A percentile compares a stretch with the other conserved stretches of the same genome.
Evolutionary conservation across 2,113 vertebrate genomes (phyloP).

Genomic region (Sigmodon hispidus): DNA sequence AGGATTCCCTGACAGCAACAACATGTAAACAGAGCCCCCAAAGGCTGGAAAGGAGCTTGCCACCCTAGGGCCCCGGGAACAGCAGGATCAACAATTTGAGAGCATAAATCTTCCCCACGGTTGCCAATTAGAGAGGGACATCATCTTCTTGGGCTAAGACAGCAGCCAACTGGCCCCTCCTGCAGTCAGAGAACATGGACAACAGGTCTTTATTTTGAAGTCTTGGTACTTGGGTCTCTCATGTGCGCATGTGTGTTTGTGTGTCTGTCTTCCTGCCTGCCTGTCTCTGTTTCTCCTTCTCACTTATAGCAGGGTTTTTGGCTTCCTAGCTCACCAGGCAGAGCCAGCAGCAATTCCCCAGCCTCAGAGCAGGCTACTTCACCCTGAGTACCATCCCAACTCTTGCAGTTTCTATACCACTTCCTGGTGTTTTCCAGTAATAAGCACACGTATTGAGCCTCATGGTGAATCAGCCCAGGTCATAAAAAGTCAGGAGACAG

Average conservation of each 20-base stretch:
- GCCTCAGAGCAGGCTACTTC: not conserved
- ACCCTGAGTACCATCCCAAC: accelerated
- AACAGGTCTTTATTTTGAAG: too few species aligned
- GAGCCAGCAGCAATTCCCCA: not conserved
- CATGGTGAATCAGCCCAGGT: too few species aligned
- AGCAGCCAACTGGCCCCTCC: not conserved
- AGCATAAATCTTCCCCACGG: too few species aligned
- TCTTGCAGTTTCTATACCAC: not conserved
- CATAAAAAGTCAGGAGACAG: not conserved
- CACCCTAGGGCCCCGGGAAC: not conserved
- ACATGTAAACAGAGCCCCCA: not conserved
- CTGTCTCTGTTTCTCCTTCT: not conserved
- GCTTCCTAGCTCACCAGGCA: not conserved
- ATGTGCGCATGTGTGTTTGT: too few species aligned
- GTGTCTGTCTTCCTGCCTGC: not conserved
- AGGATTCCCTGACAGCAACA: not conserved
- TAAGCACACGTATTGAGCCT: not conserved
- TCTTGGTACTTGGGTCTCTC: not conserved
- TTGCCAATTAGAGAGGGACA: not conserved
- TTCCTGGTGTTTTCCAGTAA: not conserved
- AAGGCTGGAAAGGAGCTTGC: not conserved
- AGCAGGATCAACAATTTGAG: not conserved
- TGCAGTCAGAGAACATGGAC: too few species aligned
- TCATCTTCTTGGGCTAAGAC: not conserved
- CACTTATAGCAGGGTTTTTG: not conserved